phyloP scores from a whole-genome alignment of 2,888 invertebrate genomes.

The Entomobrya proxima region DNA sequence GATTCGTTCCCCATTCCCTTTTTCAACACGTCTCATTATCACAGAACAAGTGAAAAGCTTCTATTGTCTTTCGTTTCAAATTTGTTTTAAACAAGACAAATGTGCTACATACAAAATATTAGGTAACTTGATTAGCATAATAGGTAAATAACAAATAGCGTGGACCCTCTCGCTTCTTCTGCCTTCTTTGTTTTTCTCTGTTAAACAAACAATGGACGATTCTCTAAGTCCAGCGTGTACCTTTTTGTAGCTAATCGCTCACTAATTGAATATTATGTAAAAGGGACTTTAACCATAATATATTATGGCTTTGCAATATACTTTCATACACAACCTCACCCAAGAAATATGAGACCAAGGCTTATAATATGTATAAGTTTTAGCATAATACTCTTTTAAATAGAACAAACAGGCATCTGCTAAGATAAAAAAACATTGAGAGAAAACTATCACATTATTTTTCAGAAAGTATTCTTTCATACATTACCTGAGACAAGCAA shows the following conservation, averaged over 20 bases:
- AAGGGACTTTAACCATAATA: background rate
- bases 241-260: constrained; percentile 40
- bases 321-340: background rate
- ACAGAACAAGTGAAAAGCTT: constrained; percentile 52
- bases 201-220: constrained; percentile 31
- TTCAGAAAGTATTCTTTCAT: constrained; percentile 16
- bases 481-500: constrained; percentile 9
- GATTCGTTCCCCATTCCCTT: constrained; percentile 56
- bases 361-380: background rate
- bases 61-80: constrained; percentile 55
- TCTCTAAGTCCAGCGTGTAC: background rate
- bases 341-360: background rate
- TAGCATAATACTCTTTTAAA: background rate
- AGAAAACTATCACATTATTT: background rate
- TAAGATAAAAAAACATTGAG: background rate
- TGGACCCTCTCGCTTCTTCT: background rate
- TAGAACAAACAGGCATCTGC: background rate
- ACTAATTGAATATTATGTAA: constrained; percentile 49
- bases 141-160: constrained; percentile 13
- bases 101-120: constrained; percentile 32
- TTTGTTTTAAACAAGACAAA: constrained; percentile 62
- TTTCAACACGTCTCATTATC: constrained; percentile 67
- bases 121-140: constrained; percentile 39
- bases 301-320: background rate
- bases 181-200: background rate